A percentile compares a stretch with the other conserved stretches of the same genome.
These are phyloP conservation scores for Eilema griseolum DNA, from an alignment of 2,888 invertebrate species.

Conservation along the genomic window DNA sequence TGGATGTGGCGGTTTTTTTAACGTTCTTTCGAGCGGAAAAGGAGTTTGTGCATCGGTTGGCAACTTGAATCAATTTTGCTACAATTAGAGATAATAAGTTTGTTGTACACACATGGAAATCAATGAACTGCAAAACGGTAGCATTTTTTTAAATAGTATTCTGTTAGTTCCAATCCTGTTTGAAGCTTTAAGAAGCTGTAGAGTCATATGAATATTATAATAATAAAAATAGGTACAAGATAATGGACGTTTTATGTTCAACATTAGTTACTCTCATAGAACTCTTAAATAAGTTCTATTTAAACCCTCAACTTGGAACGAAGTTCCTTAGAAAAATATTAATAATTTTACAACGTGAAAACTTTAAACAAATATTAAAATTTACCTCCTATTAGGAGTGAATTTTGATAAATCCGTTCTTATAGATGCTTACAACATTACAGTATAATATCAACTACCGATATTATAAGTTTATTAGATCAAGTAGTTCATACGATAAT, in stretches of 20 bases:
- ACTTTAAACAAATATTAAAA: no score
- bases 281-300: no score
- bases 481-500: no score
- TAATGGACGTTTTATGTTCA: no score
- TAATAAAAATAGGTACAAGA: background rate
- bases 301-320: no score
- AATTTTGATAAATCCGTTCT: no score
- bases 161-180: slow-evolving; percentile 34
- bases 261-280: no score
- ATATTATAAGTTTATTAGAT: background rate
- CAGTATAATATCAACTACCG: no score
- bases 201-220: background rate
- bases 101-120: slow-evolving; percentile 59
- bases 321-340: no score
- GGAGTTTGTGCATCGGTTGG: slow-evolving; percentile 76
- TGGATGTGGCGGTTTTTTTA: slow-evolving; percentile 71
- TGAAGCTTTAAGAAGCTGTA: slow-evolving; percentile 21
- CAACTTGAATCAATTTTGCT: slow-evolving; percentile 76
- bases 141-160: slow-evolving; percentile 43
- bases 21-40: slow-evolving; percentile 67
- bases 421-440: slow-evolving; percentile 10
- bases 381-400: no score
- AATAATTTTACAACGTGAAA: no score
- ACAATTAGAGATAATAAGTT: slow-evolving; percentile 73
- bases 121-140: slow-evolving; percentile 52